A percentile compares a stretch with the other conserved stretches of the same genome.
Evolutionary conservation across 2,797 vertebrate species (phyloP).

Genomic region (Cichlasoma orientale): DNA sequence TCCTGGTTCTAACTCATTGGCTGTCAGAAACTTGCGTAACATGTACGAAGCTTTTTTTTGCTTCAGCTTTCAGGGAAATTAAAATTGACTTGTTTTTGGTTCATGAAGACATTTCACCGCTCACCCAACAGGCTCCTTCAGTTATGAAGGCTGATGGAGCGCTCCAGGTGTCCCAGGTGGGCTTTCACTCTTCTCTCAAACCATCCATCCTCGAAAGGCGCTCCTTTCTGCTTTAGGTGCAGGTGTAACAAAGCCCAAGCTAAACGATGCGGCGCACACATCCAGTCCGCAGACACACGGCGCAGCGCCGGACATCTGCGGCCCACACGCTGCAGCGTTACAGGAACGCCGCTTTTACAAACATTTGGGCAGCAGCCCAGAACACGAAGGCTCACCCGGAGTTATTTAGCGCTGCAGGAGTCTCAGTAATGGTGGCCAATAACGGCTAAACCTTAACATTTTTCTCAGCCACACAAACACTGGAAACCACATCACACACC

Average conservation of each 20-base stretch:
- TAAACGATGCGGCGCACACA: too few relatives aligned
- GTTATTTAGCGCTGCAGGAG: neutral
- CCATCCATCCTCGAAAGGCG: neutral
- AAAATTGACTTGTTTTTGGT: neutral
- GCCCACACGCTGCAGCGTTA: neutral
- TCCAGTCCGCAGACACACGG: neutral
- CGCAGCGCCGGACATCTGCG: neutral
- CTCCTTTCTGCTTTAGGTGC: neutral
- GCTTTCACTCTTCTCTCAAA: neutral
- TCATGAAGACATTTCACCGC: fast-evolving
- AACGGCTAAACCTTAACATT: neutral
- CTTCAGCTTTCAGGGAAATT: fast-evolving
- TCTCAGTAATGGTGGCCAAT: neutral
- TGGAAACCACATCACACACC: neutral
- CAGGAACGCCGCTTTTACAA: neutral
- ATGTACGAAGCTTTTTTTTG: fast-evolving
- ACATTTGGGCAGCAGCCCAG: neutral
- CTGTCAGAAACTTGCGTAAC: too few relatives aligned
- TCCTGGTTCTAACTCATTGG: too few relatives aligned
- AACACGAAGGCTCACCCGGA: neutral
- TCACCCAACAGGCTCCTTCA: neutral
- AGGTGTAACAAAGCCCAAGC: neutral
- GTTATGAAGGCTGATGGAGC: neutral
- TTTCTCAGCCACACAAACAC: neutral
- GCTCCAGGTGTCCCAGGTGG: fast-evolving